Percentiles rank a stretch among this genome's conserved stretches.
These are phyloP conservation scores for Leucania comma DNA, from an alignment of 2,888 invertebrate species.

Conservation along the genomic window DNA sequence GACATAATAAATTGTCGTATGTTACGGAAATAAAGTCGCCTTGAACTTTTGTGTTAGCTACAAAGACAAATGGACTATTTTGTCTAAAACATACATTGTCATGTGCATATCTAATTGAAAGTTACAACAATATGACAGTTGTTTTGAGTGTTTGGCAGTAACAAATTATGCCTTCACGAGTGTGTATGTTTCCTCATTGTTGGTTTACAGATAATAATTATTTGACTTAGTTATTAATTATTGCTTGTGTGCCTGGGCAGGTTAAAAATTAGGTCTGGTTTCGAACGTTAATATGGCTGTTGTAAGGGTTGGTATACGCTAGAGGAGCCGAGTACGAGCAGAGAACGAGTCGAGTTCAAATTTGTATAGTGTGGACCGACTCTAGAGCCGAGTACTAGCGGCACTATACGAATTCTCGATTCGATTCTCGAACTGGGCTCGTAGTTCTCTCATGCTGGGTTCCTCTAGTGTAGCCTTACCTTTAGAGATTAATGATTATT, in stretches of 20 bases:
- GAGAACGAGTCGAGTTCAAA: too few relatives aligned
- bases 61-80: conserved; percentile 76
- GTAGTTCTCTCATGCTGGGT: too few relatives aligned
- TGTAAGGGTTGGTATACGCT: not conserved
- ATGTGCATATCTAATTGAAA: conserved; percentile 64
- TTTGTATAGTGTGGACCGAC: too few relatives aligned
- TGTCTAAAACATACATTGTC: conserved; percentile 45
- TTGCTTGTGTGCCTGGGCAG: conserved; percentile 32
- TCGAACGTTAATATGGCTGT: conserved; percentile 22
- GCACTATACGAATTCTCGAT: too few relatives aligned
- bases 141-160: conserved; percentile 68
- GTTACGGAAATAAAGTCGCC: conserved; percentile 76
- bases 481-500: conserved; percentile 43
- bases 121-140: conserved; percentile 65
- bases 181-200: conserved; percentile 69
- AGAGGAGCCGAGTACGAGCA: too few relatives aligned
- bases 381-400: too few relatives aligned
- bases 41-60: conserved; percentile 70
- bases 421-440: too few relatives aligned
- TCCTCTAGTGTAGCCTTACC: too few relatives aligned
- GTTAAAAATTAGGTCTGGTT: conserved; percentile 41
- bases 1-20: conserved; percentile 72
- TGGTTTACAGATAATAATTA: conserved; percentile 47
- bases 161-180: conserved; percentile 64
- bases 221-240: conserved; percentile 52